Evolutionary conservation across 2,113 vertebrate species (phyloP), one percentile per base, ranked within the genome.

Genomic region (Panurus biarmicus): DNA sequence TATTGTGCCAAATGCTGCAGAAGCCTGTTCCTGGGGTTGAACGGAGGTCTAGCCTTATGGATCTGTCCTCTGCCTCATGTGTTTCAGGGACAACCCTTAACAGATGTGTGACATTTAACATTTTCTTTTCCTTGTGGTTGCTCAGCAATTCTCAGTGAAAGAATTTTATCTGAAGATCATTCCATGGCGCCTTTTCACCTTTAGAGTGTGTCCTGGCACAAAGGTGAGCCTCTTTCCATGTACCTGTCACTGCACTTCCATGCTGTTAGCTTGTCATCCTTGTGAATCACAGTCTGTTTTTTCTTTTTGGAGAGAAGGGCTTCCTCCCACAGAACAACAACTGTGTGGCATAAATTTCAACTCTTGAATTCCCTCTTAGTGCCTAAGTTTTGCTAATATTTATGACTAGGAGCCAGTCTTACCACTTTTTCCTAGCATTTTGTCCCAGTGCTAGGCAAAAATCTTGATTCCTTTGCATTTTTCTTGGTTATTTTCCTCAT

Each of bases 131-230:
- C 69, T 91, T 97, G 90, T 97, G 96, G 9, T 92, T 95, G 64
- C 88, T 76, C 97, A 99, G 99, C 99, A 99, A 99, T 98, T 99
- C 89, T 99, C 99, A n/a, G 98, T 99, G 92, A 99, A 99, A 97
- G 99, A 99, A 85, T 99, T 99, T 97, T 99, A 99, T 96, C 97
- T 99, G 98, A 99, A 99, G 97, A 99, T 99, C 93, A 99, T 99
- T 97, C 99, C 99, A 3, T 99, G 99, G 99, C 99, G 99, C 85
- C 99, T 99, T 97, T 99, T 98, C 88, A 99, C 99, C 85, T 99
- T 99, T 95, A 98, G 99, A 96, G 99, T 99, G 3, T 99, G 99
- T 94, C 99, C 99, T 79, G 99, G 99, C 96, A 99, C 99, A n/a
- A 99, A 99, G 98, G 99, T 99, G 95, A 97, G 97, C 95, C 50